These are phyloP conservation scores for Astyanax mexicanus DNA, from an alignment of 2,797 vertebrate genomes.

Conservation along the genomic window DNA sequence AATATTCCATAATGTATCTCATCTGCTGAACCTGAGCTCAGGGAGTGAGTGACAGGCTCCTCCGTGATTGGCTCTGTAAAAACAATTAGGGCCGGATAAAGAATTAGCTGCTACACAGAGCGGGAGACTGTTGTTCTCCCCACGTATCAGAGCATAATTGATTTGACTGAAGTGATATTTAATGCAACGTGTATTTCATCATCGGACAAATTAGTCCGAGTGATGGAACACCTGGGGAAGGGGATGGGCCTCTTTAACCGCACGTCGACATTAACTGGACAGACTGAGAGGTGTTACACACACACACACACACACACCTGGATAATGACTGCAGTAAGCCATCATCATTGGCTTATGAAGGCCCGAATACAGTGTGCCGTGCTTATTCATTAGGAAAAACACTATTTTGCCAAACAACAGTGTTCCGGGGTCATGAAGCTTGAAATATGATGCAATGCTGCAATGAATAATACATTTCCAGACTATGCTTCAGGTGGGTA, in stretches of 20 bases:
- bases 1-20: no score
- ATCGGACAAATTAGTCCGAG: slow-evolving; percentile 44
- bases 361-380: neutral
- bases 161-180: slow-evolving; percentile 53
- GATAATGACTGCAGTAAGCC: neutral
- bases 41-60: slow-evolving; percentile 42
- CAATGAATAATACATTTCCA: neutral
- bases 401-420: neutral
- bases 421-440: neutral
- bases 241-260: slow-evolving; percentile 16
- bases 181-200: slow-evolving; percentile 56
- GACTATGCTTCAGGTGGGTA: neutral
- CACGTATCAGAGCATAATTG: slow-evolving; percentile 47
- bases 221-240: slow-evolving; percentile 47
- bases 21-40: slow-evolving; percentile 32
- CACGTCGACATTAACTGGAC: slow-evolving; percentile 7
- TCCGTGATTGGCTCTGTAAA: slow-evolving; percentile 41
- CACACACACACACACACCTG: neutral
- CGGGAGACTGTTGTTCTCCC: slow-evolving; percentile 43
- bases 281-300: slow-evolving; percentile 4
- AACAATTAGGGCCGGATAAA: slow-evolving; percentile 48
- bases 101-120: slow-evolving; percentile 50
- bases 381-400: neutral
- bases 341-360: neutral
- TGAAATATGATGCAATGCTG: neutral